Evolutionary conservation across 2,113 vertebrate genomes (phyloP).

Genomic region (Psittacara wagleri): DNA sequence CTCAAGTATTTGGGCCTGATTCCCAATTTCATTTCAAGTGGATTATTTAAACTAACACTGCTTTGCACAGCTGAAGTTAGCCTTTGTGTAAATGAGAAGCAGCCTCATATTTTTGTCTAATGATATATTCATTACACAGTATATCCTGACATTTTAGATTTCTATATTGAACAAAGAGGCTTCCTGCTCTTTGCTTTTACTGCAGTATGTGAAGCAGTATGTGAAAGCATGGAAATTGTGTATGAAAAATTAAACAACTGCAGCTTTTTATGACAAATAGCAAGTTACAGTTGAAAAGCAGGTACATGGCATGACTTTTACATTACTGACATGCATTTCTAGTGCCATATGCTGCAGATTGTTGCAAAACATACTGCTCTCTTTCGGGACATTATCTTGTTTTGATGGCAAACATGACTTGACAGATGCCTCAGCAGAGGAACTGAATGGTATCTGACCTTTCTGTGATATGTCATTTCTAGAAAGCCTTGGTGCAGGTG

Average conservation of each 20-base stretch:
- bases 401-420: conserved; percentile 33
- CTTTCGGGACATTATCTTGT: conserved; percentile 45
- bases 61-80: background rate
- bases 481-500: conserved; percentile 10
- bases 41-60: background rate
- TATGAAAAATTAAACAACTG: conserved; percentile 48
- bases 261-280: conserved; percentile 12
- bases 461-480: conserved; percentile 45
- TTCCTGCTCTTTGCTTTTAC: background rate
- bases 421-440: conserved; percentile 54
- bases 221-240: background rate
- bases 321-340: conserved; percentile 13
- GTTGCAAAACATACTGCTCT: conserved; percentile 9
- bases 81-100: background rate
- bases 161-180: background rate
- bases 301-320: background rate
- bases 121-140: background rate
- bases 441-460: conserved; percentile 51
- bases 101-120: background rate
- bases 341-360: conserved; percentile 6
- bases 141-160: background rate
- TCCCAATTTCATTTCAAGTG: background rate
- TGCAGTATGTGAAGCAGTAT: fast-evolving
- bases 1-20: background rate
- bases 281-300: background rate